Conservation (phyloP, 2,113 vertebrate genomes). For the Lontra canadensis region DNA sequence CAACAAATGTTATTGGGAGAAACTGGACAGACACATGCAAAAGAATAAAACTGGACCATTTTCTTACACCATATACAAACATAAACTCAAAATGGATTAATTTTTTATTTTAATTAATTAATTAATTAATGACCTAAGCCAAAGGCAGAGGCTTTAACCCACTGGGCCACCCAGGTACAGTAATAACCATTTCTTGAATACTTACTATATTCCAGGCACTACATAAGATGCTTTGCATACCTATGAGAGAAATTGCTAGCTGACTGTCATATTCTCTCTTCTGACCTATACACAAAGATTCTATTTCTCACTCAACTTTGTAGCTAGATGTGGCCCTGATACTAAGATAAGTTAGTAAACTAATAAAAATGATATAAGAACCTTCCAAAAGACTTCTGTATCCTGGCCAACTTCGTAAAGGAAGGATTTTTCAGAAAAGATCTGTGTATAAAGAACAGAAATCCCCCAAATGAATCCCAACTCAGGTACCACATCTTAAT, state of each 20-base stretch:
- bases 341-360: not conserved
- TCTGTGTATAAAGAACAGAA: not conserved
- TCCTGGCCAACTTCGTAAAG: not conserved
- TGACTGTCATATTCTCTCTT: not conserved
- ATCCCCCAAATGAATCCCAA: slow-evolving; percentile 91
- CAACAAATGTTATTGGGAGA: not conserved
- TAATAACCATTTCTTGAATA: not conserved
- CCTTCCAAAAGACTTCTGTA: not conserved
- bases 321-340: not conserved
- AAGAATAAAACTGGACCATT: not conserved
- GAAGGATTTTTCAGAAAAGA: not conserved
- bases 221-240: not conserved
- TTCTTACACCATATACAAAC: not conserved
- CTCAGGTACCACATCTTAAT: slow-evolving; percentile 96
- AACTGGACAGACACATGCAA: not conserved
- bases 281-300: not conserved
- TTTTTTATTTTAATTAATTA: too few relatives aligned
- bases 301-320: not conserved
- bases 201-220: not conserved
- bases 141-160: too few relatives aligned
- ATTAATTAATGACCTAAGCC: too few relatives aligned
- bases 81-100: not conserved
- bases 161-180: too few relatives aligned
- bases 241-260: not conserved
- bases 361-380: not conserved